A percentile compares a stretch with the other conserved stretches of the same genome.
Conservation (phyloP, 2,797 vertebrate genomes). For the Onychomys torridus region DNA sequence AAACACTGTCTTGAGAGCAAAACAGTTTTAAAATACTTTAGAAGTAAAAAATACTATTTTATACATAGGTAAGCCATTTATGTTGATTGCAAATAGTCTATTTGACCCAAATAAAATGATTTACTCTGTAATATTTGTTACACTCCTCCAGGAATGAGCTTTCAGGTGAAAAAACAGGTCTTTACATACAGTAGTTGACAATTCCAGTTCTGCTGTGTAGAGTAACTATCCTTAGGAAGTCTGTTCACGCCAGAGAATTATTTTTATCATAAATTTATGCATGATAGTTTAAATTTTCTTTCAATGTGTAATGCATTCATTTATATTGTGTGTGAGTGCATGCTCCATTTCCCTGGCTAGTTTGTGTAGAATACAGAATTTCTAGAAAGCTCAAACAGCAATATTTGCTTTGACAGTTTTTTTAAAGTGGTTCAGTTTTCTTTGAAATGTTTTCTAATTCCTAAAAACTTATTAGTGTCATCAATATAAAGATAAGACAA, state of each 20-base stretch:
- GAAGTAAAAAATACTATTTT: neutral
- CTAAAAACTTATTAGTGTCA: slow-evolving; percentile 34
- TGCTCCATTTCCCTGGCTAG: slow-evolving; percentile 5
- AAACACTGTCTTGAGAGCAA: slow-evolving; percentile 15
- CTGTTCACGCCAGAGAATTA: neutral
- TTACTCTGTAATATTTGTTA: neutral
- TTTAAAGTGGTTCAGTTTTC: slow-evolving; percentile 33
- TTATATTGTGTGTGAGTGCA: neutral
- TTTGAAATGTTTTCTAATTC: slow-evolving; percentile 40
- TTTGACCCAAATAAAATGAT: neutral
- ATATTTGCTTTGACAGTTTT: slow-evolving; percentile 19
- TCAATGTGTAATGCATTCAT: neutral
- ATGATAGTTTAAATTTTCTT: slow-evolving; percentile 19
- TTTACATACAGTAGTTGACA: neutral
- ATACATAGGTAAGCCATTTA: slow-evolving; percentile 14
- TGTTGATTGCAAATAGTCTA: neutral
- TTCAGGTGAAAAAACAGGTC: slow-evolving; percentile 29
- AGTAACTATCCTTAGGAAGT: neutral
- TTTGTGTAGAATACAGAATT: neutral
- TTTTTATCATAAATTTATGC: slow-evolving; percentile 37
- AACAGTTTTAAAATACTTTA: slow-evolving; percentile 45
- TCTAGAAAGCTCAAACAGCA: neutral
- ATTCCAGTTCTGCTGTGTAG: slow-evolving; percentile 1
- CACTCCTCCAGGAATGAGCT: neutral
- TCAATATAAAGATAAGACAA: slow-evolving; percentile 52